Base-by-base conservation (phyloP, 2,797 vertebrate species). In the Chiroxiphia lanceolata region DNA sequence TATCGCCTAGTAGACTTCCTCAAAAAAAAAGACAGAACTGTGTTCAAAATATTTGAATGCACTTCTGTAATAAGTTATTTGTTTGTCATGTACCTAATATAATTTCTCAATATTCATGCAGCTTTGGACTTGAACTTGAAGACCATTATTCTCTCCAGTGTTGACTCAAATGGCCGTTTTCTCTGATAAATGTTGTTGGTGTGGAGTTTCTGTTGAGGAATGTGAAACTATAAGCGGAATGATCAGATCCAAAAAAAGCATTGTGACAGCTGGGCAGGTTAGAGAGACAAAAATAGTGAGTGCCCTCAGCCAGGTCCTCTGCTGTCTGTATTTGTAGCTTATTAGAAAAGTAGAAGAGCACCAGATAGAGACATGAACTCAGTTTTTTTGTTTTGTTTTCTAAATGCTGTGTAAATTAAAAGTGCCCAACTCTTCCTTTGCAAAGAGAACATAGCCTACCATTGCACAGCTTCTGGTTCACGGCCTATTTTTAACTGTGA, bases 191-290 rank as follows among this genome's bases (percentile, higher is more conserved):
- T 89, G 68, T 87, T 82, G 40, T 68, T 95, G 70, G 90, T 95
- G 54, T 95, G 92, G 79, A 90, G 78, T 97, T 96, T 95, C 94
- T 85, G 36, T 84, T 87, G 84, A 96, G 88, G 93, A 95, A 96
- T 97, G 93, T 87, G 89, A 88, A 94, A 68, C 82, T 93, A 77
- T 75, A 92, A 94, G 90, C 85, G 92, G 91, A 91, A 78, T 60
- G 71, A 45, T 59, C 65, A 44, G 57, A 77, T 96, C 92, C 96
- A 95, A 95, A 96, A 94, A 96, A 94, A 96, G 90, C 93, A 83
- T 95, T 95, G 86, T 95, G 95, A 95, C 93, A 96, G 93, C 95
- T 95, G 93, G 94, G 61, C 86, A 96, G 91, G 92, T 93, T 95
- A 91, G 90, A 94, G 64, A 89, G 65, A 59, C 6, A 0, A 83